Conservation (phyloP, 2,113 vertebrate genomes). For the Chunga burmeisteri region DNA sequence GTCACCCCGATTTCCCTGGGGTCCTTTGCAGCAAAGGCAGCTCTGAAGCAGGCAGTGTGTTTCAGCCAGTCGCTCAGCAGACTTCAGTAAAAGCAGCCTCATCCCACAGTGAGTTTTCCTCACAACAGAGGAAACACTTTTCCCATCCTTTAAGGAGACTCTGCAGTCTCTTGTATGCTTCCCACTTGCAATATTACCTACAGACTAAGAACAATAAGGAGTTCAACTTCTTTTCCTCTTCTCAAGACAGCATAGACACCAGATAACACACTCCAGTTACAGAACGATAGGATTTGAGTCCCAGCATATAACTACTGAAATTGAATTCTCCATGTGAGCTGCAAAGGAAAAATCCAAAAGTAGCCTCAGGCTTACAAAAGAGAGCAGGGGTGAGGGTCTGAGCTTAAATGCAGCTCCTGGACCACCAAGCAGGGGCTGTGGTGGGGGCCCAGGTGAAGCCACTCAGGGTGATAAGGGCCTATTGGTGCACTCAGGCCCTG, state of each 20-base stretch:
- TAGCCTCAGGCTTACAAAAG: accelerated
- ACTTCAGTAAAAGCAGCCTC: background rate
- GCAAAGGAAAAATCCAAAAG: accelerated
- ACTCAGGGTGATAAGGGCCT: accelerated
- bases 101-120: background rate
- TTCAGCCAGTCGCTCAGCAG: background rate
- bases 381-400: accelerated
- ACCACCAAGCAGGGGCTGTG: background rate
- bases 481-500: background rate
- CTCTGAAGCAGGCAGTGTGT: background rate
- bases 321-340: accelerated
- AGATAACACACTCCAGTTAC: accelerated
- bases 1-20: accelerated
- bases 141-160: background rate
- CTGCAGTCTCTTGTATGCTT: background rate
- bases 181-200: background rate
- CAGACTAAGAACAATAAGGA: background rate
- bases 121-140: background rate
- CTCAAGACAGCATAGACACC: background rate
- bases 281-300: accelerated
- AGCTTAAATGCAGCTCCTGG: background rate
- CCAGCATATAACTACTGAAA: accelerated
- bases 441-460: background rate
- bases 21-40: background rate
- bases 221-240: background rate